phyloP scores from a whole-genome alignment of 2,888 invertebrate species.

The Axea sp. region DNA sequence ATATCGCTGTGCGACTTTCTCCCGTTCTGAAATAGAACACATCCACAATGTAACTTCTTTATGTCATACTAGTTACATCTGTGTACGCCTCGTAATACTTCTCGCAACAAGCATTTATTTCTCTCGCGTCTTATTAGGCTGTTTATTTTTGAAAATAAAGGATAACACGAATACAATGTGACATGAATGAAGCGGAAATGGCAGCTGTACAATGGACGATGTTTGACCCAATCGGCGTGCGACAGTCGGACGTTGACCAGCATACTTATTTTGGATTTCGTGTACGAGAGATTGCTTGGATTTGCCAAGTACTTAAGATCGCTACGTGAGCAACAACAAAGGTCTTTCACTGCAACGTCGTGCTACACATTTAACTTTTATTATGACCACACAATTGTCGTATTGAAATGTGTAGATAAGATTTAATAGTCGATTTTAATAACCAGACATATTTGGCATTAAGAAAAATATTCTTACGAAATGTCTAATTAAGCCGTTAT shows the following conservation, averaged over 20 bases:
- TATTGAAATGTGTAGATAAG: too few species aligned
- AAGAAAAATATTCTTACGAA: too few species aligned
- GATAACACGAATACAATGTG: slow-evolving; percentile 51
- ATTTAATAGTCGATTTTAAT: too few species aligned
- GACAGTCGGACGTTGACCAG: slow-evolving; percentile 68
- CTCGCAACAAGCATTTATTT: slow-evolving; percentile 1
- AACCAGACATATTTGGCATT: too few species aligned
- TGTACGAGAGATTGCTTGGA: slow-evolving; percentile 62
- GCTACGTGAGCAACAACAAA: slow-evolving; percentile 48
- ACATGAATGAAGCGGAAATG: slow-evolving; percentile 57
- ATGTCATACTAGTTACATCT: too few species aligned
- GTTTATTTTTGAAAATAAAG: slow-evolving; percentile 46
- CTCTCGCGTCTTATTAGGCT: slow-evolving; percentile 11
- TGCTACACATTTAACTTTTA: slow-evolving; percentile 30
- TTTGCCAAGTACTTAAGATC: slow-evolving; percentile 59
- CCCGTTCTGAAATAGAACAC: slow-evolving; percentile 6
- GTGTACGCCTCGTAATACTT: too few species aligned
- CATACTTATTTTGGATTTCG: slow-evolving; percentile 72
- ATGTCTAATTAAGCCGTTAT: too few species aligned
- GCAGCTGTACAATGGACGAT: slow-evolving; percentile 64
- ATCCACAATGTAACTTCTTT: background rate
- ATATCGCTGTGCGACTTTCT: slow-evolving; percentile 1
- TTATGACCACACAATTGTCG: slow-evolving; percentile 11
- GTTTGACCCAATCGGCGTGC: slow-evolving; percentile 67
- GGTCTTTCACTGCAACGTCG: slow-evolving; percentile 20